Percentiles rank a stretch among this genome's conserved stretches.
Evolutionary conservation across 2,888 invertebrate species (phyloP).

Genomic region (Globia sparganii): DNA sequence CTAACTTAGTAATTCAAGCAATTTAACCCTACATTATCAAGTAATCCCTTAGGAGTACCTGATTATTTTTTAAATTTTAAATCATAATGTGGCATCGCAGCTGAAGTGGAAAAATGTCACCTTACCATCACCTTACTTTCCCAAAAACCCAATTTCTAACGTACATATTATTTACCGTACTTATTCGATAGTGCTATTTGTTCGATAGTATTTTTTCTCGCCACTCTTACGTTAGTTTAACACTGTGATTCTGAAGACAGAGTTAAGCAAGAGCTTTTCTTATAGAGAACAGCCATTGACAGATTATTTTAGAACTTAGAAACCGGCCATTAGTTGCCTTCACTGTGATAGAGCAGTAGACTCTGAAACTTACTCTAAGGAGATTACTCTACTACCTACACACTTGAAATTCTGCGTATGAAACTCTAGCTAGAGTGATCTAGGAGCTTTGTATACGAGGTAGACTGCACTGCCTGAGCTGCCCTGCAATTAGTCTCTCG

Average conservation of each 20-base stretch:
- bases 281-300: background rate
- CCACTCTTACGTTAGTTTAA: background rate
- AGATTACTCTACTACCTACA: background rate
- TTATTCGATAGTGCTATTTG: background rate
- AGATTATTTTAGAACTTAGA: background rate
- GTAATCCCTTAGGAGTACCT: no score
- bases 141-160: background rate
- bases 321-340: background rate
- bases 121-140: background rate
- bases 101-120: no score
- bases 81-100: no score
- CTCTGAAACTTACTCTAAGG: background rate
- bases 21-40: no score
- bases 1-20: no score
- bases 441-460: background rate
- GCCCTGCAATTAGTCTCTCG: conserved; percentile 2
- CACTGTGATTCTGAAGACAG: background rate
- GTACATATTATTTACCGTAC: background rate
- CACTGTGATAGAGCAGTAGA: background rate
- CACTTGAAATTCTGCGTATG: background rate
- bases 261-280: background rate
- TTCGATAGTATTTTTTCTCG: background rate
- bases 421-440: conserved; percentile 2
- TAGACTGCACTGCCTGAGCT: background rate
- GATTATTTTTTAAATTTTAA: no score